Conservation (phyloP, 2,113 vertebrate genomes). For the Nyctereutes procyonoides region DNA sequence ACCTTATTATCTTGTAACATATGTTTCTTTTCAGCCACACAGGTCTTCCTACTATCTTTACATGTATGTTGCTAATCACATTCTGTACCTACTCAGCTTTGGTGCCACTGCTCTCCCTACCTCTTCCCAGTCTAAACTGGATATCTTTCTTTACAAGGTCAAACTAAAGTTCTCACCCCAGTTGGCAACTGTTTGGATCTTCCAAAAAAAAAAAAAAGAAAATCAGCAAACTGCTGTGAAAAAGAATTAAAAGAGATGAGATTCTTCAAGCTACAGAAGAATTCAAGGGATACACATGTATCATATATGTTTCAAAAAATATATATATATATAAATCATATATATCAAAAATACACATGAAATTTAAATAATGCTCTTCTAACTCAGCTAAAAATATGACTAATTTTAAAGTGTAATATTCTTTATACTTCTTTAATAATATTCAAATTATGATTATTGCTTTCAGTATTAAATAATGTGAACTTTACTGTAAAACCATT, state of each 20-base stretch:
- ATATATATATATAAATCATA: background rate
- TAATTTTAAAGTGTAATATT: background rate
- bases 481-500: background rate
- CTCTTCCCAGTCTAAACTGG: background rate
- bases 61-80: background rate
- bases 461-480: constrained; percentile 1
- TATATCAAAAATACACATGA: background rate
- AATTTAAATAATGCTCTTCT: background rate
- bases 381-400: background rate
- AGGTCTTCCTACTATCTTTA: too few species aligned
- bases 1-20: background rate
- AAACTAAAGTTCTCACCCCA: background rate
- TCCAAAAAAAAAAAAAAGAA: background rate
- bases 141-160: background rate
- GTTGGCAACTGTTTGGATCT: background rate
- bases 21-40: background rate
- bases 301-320: too few species aligned
- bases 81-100: background rate
- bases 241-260: background rate
- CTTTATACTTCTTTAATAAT: background rate
- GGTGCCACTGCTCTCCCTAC: background rate
- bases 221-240: background rate
- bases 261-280: constrained; percentile 15
- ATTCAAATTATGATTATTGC: background rate
- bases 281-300: background rate